Percentiles rank a stretch among this genome's conserved stretches.
Conservation (phyloP, 1,140 invertebrate genomes). For the Listronotus oregonensis region DNA sequence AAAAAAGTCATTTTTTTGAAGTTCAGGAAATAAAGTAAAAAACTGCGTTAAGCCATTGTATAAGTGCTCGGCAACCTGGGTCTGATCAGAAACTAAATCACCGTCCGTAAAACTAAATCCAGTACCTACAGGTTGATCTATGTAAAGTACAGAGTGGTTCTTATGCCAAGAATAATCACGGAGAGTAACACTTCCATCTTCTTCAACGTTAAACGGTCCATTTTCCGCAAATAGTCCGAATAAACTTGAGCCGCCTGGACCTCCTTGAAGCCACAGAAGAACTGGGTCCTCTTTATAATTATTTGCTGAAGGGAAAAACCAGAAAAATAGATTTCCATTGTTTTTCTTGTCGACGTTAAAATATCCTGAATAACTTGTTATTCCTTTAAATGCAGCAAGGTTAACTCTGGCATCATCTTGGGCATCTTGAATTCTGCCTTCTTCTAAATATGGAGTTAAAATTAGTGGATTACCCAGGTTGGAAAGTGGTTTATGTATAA, state of each 20-base stretch:
- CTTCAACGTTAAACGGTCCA: slow-evolving; percentile 63
- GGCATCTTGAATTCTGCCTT: slow-evolving; percentile 56
- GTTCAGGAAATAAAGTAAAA: slow-evolving; percentile 72
- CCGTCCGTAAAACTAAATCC: slow-evolving; percentile 75
- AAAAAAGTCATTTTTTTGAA: slow-evolving; percentile 71
- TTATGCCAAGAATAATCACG: slow-evolving; percentile 61
- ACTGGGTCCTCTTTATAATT: slow-evolving; percentile 62
- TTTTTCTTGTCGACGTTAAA: slow-evolving; percentile 69
- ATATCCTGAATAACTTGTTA: slow-evolving; percentile 64
- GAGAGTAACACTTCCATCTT: slow-evolving; percentile 54
- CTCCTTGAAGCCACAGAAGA: slow-evolving; percentile 76
- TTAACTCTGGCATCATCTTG: not conserved
- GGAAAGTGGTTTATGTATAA: not conserved
- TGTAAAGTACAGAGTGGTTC: slow-evolving; percentile 76
- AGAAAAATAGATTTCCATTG: slow-evolving; percentile 75
- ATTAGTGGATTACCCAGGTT: slow-evolving; percentile 52
- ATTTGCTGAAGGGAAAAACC: slow-evolving; percentile 72
- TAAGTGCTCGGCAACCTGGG: slow-evolving; percentile 67
- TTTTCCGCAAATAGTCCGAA: slow-evolving; percentile 75
- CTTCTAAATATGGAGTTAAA: slow-evolving; percentile 59
- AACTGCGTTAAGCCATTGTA: slow-evolving; percentile 72
- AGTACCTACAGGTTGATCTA: slow-evolving; percentile 85
- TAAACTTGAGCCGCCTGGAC: slow-evolving; percentile 71
- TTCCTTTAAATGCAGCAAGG: slow-evolving; percentile 33
- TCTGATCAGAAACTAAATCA: slow-evolving; percentile 69